Evolutionary conservation across 2,113 vertebrate species (phyloP), one percentile per base, ranked within the genome.

Genomic region (Salvelinus alpinus): DNA sequence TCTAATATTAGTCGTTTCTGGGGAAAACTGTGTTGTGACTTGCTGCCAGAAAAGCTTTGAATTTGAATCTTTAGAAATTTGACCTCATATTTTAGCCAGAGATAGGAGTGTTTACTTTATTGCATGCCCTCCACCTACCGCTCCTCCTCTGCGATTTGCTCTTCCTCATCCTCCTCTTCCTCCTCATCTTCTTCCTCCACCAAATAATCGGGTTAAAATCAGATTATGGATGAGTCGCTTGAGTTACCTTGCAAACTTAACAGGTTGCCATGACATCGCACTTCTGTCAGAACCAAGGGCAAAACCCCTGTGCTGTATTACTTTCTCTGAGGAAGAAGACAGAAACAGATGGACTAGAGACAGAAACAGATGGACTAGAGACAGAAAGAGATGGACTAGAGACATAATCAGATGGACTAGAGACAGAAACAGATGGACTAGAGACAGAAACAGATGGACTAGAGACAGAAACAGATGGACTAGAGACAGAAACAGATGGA

Each of bases 311-410:
- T 25, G 38, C 51, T 71, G 74, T 80, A 78, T 71, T 69, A 79
- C 64, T n/a, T 11, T n/a, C 62, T 71, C 72, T 27, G 70, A n/a
- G 18, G 59, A 68, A 71, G 25, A 38, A 70, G 20, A 69, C 34
- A 78, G 73, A 84, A 81, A 73, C 81, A 79, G 79, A 79, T 79
- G 82, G 79, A 76, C 67, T 31, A 51, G 68, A 78, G 34, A 34
- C 66, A 78, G 73, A 84, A 81, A 76, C 79, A 81, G 79, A 81
- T 76, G 82, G 76, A 76, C 71, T 29, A 51, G 68, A 78, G 29
- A 5, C 12, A 68, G 67, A 2, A n/a, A 44, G 7, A 34, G 29
- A 57, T 65, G 67, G 60, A 65, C 70, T 38, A 64, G n/a, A 51
- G 48, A 13, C 9, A 14, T n/a, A n/a, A n/a, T n/a, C 18, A 34